Evolutionary conservation across 2,797 vertebrate species (phyloP).

Genomic region (Lemur catta): DNA sequence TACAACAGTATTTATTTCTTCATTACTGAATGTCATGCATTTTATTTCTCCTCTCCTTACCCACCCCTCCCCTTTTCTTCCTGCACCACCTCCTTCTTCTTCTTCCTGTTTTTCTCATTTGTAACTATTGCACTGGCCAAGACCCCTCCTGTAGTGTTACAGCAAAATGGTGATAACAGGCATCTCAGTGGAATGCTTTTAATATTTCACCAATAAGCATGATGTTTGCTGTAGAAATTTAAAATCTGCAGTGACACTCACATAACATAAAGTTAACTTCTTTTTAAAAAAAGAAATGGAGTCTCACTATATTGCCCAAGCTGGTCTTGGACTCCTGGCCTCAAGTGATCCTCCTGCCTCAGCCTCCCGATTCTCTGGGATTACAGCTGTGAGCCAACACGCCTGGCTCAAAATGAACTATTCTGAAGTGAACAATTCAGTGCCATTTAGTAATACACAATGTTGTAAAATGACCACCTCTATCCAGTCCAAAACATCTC

Average conservation of each 20-base stretch:
- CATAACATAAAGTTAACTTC: background rate
- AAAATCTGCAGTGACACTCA: background rate
- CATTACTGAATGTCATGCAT: background rate
- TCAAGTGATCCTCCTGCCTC: too few relatives aligned
- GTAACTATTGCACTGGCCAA: background rate
- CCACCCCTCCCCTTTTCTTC: background rate
- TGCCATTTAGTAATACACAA: background rate
- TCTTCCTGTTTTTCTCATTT: background rate
- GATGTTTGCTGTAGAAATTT: background rate
- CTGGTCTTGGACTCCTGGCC: too few relatives aligned
- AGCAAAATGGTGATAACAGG: background rate
- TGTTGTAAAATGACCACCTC: background rate
- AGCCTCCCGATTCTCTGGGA: too few relatives aligned
- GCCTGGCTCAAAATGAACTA: background rate
- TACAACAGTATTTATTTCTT: background rate
- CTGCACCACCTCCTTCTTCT: too few relatives aligned
- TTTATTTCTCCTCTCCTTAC: background rate
- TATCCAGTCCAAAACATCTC: background rate
- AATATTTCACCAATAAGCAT: background rate
- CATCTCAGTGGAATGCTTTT: background rate
- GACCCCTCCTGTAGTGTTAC: background rate
- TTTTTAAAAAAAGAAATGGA: too few relatives aligned
- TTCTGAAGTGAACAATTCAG: background rate
- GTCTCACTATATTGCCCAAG: too few relatives aligned
- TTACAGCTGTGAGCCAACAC: too few relatives aligned